Percentiles rank a stretch among this genome's conserved stretches.
phyloP scores from a whole-genome alignment of 1,140 invertebrate genomes.

The Apolygus lucorum region DNA sequence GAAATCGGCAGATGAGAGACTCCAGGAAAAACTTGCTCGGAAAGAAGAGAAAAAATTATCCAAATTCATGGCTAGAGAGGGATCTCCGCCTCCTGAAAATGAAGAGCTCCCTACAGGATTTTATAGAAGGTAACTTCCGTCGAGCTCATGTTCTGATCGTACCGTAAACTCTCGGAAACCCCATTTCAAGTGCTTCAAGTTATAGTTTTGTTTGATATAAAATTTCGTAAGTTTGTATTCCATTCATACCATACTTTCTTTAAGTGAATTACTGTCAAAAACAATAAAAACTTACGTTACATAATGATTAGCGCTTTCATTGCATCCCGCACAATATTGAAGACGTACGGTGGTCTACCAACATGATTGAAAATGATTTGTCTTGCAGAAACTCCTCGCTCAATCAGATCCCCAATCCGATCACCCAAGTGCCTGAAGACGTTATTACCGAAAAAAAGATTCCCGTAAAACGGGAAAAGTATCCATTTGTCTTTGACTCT shows the following conservation, averaged over 20 bases:
- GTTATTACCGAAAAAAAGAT: background rate
- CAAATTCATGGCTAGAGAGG: constrained; percentile 49
- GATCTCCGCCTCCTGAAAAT: constrained; percentile 34
- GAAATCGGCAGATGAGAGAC: constrained; percentile 74
- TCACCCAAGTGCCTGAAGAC: background rate
- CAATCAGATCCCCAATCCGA: background rate
- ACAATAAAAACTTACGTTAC: too few relatives aligned
- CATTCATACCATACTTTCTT: too few relatives aligned
- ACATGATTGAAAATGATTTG: too few relatives aligned
- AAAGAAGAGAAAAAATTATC: constrained; percentile 79
- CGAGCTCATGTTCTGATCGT: background rate
- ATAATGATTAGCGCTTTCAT: too few relatives aligned
- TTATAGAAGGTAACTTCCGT: background rate
- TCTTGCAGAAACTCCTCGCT: background rate
- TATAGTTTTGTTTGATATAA: too few relatives aligned
- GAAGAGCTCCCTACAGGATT: constrained; percentile 36
- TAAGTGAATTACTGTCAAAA: too few relatives aligned
- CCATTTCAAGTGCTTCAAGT: too few relatives aligned
- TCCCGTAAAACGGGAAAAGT: constrained; percentile 47
- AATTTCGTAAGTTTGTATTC: too few relatives aligned
- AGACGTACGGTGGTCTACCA: too few relatives aligned
- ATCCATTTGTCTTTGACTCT: constrained; percentile 77
- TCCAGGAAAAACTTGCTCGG: constrained; percentile 67
- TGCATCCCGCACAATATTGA: too few relatives aligned
- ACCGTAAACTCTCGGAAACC: too few relatives aligned